Percentiles rank a stretch among this genome's conserved stretches.
phyloP scores from a whole-genome alignment of 1,140 invertebrate genomes.

The Wiebesia pumilae region DNA sequence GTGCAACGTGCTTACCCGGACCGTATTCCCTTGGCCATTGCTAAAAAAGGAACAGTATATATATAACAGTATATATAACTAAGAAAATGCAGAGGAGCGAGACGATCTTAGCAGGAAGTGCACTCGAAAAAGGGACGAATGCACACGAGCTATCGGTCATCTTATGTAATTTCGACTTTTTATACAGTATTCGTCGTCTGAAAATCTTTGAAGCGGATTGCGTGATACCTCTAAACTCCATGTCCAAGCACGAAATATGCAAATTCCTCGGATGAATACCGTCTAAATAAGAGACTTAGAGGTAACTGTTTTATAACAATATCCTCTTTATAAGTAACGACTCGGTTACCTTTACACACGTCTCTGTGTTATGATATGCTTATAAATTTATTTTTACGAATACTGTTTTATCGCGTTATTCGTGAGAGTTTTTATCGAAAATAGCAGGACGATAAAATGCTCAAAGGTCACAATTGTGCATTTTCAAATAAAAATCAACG shows the following conservation, averaged over 20 bases:
- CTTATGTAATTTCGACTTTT: background rate
- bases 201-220: background rate
- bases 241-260: background rate
- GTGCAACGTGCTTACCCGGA: background rate
- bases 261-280: background rate
- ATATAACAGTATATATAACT: background rate
- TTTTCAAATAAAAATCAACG: background rate
- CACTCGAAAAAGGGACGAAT: background rate
- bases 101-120: slow-evolving; percentile 29
- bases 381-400: no score
- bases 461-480: background rate
- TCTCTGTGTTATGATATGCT: no score
- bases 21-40: background rate
- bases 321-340: no score
- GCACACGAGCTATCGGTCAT: background rate
- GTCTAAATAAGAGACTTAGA: no score
- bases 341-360: no score
- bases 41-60: background rate
- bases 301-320: no score
- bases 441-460: background rate
- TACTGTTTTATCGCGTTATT: no score
- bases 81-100: slow-evolving; percentile 19
- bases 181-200: background rate
- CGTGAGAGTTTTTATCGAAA: no score
- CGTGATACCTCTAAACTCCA: no score